Evolutionary conservation across 2,797 vertebrate species (phyloP).

Genomic region (Taeniopygia guttata): DNA sequence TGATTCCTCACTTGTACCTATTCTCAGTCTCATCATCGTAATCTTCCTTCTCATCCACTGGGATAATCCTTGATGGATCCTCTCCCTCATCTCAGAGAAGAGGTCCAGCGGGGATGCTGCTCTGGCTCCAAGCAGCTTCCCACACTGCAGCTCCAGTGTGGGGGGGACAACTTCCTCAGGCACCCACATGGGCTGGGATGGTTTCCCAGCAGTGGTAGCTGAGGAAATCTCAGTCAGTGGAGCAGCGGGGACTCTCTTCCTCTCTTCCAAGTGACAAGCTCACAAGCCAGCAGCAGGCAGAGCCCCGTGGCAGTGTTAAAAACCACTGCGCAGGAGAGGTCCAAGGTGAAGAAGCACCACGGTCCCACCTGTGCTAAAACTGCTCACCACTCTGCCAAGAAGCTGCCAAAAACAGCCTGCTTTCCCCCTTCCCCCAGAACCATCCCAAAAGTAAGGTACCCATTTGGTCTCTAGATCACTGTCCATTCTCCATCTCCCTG

Average conservation of each 20-base stretch:
- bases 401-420: background rate
- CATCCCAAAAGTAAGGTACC: background rate
- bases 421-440: background rate
- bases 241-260: background rate
- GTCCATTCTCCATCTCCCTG: background rate
- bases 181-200: background rate
- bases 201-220: background rate
- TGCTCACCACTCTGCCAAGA: background rate
- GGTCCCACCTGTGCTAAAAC: accelerated
- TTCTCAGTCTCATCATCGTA: background rate
- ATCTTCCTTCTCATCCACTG: background rate
- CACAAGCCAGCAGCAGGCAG: accelerated
- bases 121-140: background rate
- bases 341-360: background rate
- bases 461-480: background rate
- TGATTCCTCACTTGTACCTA: background rate
- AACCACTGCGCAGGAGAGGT: accelerated
- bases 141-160: background rate
- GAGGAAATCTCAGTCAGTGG: accelerated
- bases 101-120: accelerated
- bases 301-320: background rate
- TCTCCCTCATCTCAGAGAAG: background rate
- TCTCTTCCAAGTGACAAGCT: background rate
- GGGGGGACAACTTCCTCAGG: background rate
- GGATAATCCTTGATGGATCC: background rate